Evolutionary conservation across 2,797 vertebrate species (phyloP).

Genomic region (Centroberyx gerrardi): DNA sequence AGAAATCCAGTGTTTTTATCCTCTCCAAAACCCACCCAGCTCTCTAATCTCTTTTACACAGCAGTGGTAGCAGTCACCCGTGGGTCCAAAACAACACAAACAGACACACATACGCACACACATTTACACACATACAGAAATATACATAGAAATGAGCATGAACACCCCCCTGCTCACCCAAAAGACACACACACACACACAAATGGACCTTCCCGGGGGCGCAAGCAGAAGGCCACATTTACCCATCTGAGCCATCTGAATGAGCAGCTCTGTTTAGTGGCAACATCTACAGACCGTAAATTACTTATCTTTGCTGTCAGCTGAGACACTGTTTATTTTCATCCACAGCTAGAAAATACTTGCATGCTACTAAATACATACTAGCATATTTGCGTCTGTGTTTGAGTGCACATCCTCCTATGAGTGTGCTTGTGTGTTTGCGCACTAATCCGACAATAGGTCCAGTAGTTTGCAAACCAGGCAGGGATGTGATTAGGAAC

Average conservation of each 20-base stretch:
- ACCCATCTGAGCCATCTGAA: constrained; percentile 39
- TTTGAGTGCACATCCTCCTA: background rate
- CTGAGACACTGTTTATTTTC: constrained; percentile 8
- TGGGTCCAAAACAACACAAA: constrained; percentile 54
- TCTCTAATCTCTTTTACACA: constrained; percentile 72
- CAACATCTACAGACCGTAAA: constrained; percentile 47
- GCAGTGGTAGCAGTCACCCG: constrained; percentile 53
- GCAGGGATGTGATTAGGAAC: too few species aligned
- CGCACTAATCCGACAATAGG: background rate
- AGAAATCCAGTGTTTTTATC: constrained; percentile 58
- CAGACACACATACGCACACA: constrained; percentile 11
- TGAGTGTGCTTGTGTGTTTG: background rate
- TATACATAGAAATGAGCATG: background rate
- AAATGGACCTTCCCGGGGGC: constrained; percentile 42
- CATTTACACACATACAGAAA: background rate
- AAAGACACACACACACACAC: constrained; percentile 28
- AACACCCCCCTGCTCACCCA: background rate
- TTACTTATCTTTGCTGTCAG: constrained; percentile 59
- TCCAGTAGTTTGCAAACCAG: background rate
- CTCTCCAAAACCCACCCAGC: constrained; percentile 44
- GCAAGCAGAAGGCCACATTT: constrained; percentile 19
- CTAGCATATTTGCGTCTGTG: background rate
- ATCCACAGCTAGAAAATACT: background rate
- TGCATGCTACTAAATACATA: accelerated
- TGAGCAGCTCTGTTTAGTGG: constrained; percentile 31